Evolutionary conservation across 2,888 invertebrate species (phyloP), one percentile per base, ranked within the genome.

Genomic region (Frankliniella fusca): DNA sequence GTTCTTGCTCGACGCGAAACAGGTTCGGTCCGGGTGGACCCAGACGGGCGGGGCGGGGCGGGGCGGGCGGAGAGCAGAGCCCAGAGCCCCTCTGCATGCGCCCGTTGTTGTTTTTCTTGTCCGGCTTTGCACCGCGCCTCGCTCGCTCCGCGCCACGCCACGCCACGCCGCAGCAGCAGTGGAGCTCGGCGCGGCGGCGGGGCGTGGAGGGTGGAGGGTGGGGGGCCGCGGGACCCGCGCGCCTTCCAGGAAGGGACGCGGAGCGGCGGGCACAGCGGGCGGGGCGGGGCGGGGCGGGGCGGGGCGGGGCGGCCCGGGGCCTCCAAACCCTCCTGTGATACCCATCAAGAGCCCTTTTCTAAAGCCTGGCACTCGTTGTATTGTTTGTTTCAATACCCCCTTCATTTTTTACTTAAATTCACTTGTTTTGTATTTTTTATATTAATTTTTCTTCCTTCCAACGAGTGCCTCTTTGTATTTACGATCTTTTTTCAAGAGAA

Each of bases 231-330:
- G 81, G 82, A 81, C 85, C 83, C 83, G 82, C 70, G 28, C 80
- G 54, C 27, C 70, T 76, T 76, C 70, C 70, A 83, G 82, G 83
- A 83, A 81, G 83, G 81, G 84, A 82, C 82, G 84, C 82, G 81
- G 83, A 81, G 84, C 82, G 81, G 83, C 83, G 82, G 84, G 84
- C 83, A 84, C 84, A 80, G 81, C 82, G 23, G 81, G 70, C 84
- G 82, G 20, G 61, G 61, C 54, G 38, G 38, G 38, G n/a, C n/a
- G n/a, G n/a, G n/a, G n/a, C n/a, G n/a, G n/a, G n/a, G n/a, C n/a
- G n/a, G n/a, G n/a, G n/a, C n/a, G n/a, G n/a, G n/a, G n/a, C n/a
- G n/a, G 54, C 54, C 50, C 50, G 50, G 50, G 50, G 10, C 50
- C 54, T 9, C 54, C 54, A 20, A 70, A 70, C 70, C 70, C 20